Evolutionary conservation across 2,888 invertebrate species (phyloP), one percentile per base, ranked within the genome.

Genomic region (Limnephilus lunatus): DNA sequence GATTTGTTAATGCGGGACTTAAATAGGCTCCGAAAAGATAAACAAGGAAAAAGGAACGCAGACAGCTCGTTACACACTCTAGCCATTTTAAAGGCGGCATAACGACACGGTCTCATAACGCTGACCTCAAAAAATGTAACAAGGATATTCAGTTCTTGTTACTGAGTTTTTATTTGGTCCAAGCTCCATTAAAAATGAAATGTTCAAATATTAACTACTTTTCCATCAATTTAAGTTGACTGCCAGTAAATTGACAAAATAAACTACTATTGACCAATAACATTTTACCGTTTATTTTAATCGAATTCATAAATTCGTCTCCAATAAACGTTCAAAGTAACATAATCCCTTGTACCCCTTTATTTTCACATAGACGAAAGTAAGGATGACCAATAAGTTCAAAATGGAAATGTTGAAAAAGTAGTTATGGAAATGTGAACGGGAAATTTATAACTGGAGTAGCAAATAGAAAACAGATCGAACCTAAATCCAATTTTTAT

Each of bases 401-500:
- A 2, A 68, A 68, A 68, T 25, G 11, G 1, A 68, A 68, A 68
- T 25, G n/a, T 68, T 68, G 68, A 25, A 68, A 68, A 32, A n/a
- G 82, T 1, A 82, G 19, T 32, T 82, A 19, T 14, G 31, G 32
- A 82, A 82, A 82, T 82, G 32, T 32, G 32, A 82, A 82, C 82
- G 3, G 31, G 82, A 68, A 25, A 25, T 68, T 68, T 68, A n/a
- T 68, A n/a, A 85, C 90, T 39, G 25, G n/a, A 44, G 53, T 85
- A 85, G 85, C 68, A 68, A 85, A 85, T 85, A 25, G 80, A 90
- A 90, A 90, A 90, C 90, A 90, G 80, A 90, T 90, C 80, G 90
- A 85, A 85, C 68, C 68, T 25, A 44, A 90, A 90, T 90, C 85
- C 90, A 90, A 85, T 90, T 90, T 90, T 80, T 90, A 85, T 90